Evolutionary conservation across 2,888 invertebrate genomes (phyloP), one percentile per base, ranked within the genome.

Genomic region (Tanytarsus gracilentus): DNA sequence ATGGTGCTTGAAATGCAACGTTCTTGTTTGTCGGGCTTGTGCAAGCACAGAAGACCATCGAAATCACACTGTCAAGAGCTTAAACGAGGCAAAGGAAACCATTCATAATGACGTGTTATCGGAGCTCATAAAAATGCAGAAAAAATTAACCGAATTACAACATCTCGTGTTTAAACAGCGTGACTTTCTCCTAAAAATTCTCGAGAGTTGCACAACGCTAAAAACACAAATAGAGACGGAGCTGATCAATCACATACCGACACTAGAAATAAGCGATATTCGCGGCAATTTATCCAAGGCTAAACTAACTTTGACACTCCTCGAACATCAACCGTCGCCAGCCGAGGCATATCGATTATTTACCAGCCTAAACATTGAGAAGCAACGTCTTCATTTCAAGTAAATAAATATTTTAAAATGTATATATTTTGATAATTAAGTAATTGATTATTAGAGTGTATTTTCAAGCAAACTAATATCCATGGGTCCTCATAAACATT

Each of bases 141-240:
- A 84, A 70, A 78, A 83, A 70, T 76, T 85, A 64, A 76, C 79
- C 64, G 84, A 86, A 69, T 82, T 85, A 63, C 84, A 86, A 72
- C 80, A 83, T 69, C 74, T 85, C 68, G 81, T 82, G 62, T 75
- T 79, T 72, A 83, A 84, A 67, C 85, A 85, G 70, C 79, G 86
- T 65, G 82, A 85, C 68, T 85, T 85, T 71, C 72, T 85, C 64
- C 76, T 85, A 63, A 84, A 85, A 69, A 82, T 86, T 52, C 76
- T 85, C 63, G 86, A 87, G 69, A 83, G 86, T 36, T 84, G 86
- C 71, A 82, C 84, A 50, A 82, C 84, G 62, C 72, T 87, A 51
- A 86, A 86, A 70, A 81, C 84, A 62, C 84, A 85, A 72, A 83
- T 87, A 53, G 86, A 86, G 72, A 82, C 83, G 52, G 85, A 86